Evolutionary conservation across 2,113 vertebrate species (phyloP), one percentile per base, ranked within the genome.

Genomic region (Lipotes vexillifer): DNA sequence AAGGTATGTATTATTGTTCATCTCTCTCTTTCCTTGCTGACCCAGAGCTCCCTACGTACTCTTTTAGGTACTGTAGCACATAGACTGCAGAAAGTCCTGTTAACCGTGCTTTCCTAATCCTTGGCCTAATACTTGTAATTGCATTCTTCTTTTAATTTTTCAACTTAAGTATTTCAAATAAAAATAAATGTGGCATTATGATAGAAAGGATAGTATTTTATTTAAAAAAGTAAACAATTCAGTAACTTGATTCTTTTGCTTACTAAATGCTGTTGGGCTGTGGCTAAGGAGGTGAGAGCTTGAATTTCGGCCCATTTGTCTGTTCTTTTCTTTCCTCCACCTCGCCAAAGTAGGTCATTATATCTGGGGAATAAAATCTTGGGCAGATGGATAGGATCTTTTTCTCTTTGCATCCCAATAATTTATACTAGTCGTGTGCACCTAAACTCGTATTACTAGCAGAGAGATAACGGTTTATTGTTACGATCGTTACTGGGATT

Each of bases 81-180:
- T 7, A 23, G n/a, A 49, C 1, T 27, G 27, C 4, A 81, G 3
- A 61, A 44, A 33, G 25, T 63, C 59, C 17, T 9, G 29, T 41
- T 89, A 55, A 27, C 38, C 25, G 10, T 29, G 31, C 10, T 10
- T 15, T 68, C 20, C 25, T 66, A 52, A 38, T 61, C 55, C 21
- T 74, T 41, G 38, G 8, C 41, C 17, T 17, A 29, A 31, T 74
- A 21, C 33, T 46, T 49, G 11, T 46, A 80, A 80, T 31, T 46
- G 10, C 8, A 61, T 9, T 27, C 69, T 84, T 68, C 11, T n/a
- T 77, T 71, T 33, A 17, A 69, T 38, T 87, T 97, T 87, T 10
- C 55, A 61, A 65, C 11, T 82, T 77, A 86, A 36, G 17, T 71
- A 63, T n/a, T 90, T 87, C n/a, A 89, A 90, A 75, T 81, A 85